phyloP scores from a whole-genome alignment of 2,113 vertebrate genomes.

The Shinisaurus crocodilurus region DNA sequence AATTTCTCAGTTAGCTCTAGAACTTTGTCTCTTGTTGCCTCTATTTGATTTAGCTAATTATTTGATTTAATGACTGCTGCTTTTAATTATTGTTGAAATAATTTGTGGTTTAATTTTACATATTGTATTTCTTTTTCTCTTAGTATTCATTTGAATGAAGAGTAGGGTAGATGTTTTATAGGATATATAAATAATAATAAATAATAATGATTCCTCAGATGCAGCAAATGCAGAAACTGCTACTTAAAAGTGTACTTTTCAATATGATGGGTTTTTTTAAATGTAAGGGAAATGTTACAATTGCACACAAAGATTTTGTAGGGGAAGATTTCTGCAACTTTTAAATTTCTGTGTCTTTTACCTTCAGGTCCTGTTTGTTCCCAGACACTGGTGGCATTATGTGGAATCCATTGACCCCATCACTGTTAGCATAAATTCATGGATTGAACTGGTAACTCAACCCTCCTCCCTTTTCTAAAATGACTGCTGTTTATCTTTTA shows the following conservation, averaged over 20 bases:
- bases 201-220: background rate
- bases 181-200: background rate
- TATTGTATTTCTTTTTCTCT: conserved; percentile 5
- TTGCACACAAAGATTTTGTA: background rate
- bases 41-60: background rate
- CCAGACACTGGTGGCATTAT: conserved; percentile 98
- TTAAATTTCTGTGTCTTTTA: conserved; percentile 39
- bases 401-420: conserved; percentile 92
- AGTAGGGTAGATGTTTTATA: background rate
- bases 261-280: background rate
- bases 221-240: background rate
- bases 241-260: background rate
- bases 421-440: conserved; percentile 95
- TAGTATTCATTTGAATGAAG: background rate
- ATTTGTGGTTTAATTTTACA: background rate
- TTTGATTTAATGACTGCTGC: conserved; percentile 9
- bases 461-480: background rate
- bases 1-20: background rate
- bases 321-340: conserved; percentile 10
- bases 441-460: conserved; percentile 91
- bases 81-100: background rate
- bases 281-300: background rate
- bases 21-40: background rate
- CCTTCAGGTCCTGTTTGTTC: conserved; percentile 91
- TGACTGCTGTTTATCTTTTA: background rate